A percentile compares a stretch with the other conserved stretches of the same genome.
phyloP scores from a whole-genome alignment of 2,113 vertebrate species.

The Cochlearius cochlearius region DNA sequence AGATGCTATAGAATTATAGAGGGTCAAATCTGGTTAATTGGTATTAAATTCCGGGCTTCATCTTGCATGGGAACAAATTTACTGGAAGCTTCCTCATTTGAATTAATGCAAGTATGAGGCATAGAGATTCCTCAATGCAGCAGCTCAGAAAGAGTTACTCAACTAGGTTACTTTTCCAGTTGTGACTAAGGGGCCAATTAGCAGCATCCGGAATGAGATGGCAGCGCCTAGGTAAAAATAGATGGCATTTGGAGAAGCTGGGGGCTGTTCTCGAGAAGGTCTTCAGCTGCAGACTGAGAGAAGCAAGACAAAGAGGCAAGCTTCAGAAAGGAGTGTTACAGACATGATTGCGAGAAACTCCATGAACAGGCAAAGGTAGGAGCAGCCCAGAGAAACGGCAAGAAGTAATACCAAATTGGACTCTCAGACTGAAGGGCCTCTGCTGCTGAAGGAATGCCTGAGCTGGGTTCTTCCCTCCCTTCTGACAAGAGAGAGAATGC shows the following conservation, averaged over 20 bases:
- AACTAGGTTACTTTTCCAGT: conserved; percentile 52
- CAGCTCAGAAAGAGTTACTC: conserved; percentile 51
- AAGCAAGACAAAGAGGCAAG: background rate
- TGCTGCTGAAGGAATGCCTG: background rate
- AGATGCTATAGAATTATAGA: background rate
- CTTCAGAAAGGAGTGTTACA: background rate
- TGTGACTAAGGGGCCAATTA: conserved; percentile 67
- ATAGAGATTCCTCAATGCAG: background rate
- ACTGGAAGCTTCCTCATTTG: background rate
- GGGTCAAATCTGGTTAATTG: background rate
- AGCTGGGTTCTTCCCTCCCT: background rate
- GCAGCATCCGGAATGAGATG: conserved; percentile 47
- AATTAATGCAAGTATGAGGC: background rate
- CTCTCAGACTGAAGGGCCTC: background rate
- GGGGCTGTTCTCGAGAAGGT: conserved; percentile 19
- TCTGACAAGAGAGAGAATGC: background rate
- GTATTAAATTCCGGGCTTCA: background rate
- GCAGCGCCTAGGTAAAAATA: conserved; percentile 54
- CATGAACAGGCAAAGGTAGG: background rate
- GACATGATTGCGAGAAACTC: background rate
- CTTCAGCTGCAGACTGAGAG: background rate
- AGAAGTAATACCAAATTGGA: background rate
- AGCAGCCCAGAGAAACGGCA: background rate
- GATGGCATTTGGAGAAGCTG: conserved; percentile 62
- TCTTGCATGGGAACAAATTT: background rate